A percentile compares a stretch with the other conserved stretches of the same genome.
Evolutionary conservation across 2,797 vertebrate genomes (phyloP).

Genomic region (Hypotaenidia philippensis): DNA sequence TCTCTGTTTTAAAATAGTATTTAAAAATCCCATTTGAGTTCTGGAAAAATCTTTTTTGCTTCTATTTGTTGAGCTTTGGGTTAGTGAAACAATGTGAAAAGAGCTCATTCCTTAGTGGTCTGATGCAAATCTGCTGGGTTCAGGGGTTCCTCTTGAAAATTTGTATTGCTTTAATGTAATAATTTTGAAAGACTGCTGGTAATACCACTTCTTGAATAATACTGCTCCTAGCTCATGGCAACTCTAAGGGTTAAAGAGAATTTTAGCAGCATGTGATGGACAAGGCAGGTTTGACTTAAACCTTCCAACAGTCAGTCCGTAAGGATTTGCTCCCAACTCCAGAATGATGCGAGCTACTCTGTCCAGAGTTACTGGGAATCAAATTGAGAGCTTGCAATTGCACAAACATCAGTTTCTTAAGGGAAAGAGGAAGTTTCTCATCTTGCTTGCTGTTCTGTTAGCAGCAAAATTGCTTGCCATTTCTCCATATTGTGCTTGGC

Average conservation of each 20-base stretch:
- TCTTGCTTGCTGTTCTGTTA: not conserved
- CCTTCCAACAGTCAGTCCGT: not conserved
- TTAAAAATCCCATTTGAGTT: not conserved
- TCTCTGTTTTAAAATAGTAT: constrained; percentile 26
- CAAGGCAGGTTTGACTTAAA: not conserved
- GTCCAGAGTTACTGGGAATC: not conserved
- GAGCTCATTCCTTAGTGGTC: not conserved
- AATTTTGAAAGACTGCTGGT: not conserved
- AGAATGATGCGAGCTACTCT: not conserved
- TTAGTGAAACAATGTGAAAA: not conserved
- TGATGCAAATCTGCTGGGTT: not conserved
- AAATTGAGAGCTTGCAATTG: not conserved
- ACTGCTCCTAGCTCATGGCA: not conserved
- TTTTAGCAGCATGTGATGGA: not conserved
- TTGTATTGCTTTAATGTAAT: not conserved
- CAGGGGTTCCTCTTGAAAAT: not conserved
- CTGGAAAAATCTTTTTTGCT: not conserved
- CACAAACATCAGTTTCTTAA: not conserved
- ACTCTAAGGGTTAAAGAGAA: not conserved
- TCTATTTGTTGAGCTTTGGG: not conserved
- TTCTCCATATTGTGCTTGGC: accelerated
- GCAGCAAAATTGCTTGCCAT: not conserved
- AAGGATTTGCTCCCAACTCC: not conserved
- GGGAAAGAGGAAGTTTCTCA: not conserved
- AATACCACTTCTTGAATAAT: not conserved